Conservation (phyloP, 2,797 vertebrate genomes). For the Staurois parvus region DNA sequence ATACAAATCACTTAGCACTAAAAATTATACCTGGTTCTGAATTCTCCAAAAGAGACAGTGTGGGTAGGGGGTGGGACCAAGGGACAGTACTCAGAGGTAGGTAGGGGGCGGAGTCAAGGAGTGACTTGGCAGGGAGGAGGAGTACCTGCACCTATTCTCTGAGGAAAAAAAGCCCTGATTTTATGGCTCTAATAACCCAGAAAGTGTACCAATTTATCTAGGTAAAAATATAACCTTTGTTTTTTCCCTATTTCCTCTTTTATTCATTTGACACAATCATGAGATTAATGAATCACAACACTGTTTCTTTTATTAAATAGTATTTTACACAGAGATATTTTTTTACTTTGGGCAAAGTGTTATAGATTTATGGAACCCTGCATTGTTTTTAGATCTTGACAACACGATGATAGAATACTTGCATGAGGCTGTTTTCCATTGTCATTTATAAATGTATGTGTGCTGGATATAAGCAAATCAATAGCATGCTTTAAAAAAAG, state of each 20-base stretch:
- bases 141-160: too few relatives aligned
- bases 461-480: slow-evolving; percentile 41
- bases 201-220: not conserved
- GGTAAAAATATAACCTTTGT: not conserved
- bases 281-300: slow-evolving; percentile 14
- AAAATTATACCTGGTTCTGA: too few relatives aligned
- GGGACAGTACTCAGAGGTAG: too few relatives aligned
- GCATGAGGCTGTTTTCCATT: slow-evolving; percentile 30
- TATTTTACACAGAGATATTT: slow-evolving; percentile 27
- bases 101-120: too few relatives aligned
- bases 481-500: slow-evolving; percentile 8
- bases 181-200: not conserved
- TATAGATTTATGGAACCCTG: slow-evolving; percentile 33
- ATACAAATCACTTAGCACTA: too few relatives aligned
- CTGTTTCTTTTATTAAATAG: slow-evolving; percentile 1
- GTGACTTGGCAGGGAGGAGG: too few relatives aligned
- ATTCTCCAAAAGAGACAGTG: too few relatives aligned
- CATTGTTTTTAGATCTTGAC: slow-evolving; percentile 33
- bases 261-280: not conserved
- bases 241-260: not conserved
- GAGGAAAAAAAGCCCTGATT: too few relatives aligned
- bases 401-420: slow-evolving; percentile 48
- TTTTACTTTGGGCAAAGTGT: slow-evolving; percentile 26
- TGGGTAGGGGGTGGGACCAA: too few relatives aligned
- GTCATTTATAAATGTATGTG: slow-evolving; percentile 43